These are phyloP conservation scores for Meandrina meandrites DNA, from an alignment of 92 coral and sea anemone genomes.

Conservation along the genomic window DNA sequence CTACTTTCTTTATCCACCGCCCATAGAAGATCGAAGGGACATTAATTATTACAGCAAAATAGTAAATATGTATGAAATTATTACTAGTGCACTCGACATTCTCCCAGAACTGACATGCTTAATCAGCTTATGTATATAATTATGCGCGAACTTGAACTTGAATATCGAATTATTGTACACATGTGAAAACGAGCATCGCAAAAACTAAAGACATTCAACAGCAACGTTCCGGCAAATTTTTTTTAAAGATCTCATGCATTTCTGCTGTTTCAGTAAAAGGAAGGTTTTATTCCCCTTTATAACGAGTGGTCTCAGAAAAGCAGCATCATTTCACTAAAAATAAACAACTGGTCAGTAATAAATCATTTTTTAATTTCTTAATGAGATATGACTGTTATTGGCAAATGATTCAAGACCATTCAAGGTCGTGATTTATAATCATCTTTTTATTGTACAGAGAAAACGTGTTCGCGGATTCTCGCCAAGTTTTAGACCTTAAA, in stretches of 20 bases:
- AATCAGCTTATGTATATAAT: no score
- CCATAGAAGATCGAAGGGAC: not conserved
- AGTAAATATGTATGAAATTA: not conserved
- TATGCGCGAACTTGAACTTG: no score
- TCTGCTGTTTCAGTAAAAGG: not conserved
- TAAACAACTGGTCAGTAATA: not conserved
- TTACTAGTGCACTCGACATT: not conserved
- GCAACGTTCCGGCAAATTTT: not conserved
- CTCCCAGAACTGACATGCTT: not conserved
- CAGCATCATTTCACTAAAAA: not conserved
- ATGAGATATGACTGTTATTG: not conserved
- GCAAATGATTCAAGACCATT: not conserved
- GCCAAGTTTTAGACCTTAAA: not conserved
- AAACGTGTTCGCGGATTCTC: constrained; percentile 17
- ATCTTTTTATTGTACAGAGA: not conserved
- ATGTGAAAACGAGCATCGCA: no score
- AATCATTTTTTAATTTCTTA: not conserved
- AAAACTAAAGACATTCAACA: no score
- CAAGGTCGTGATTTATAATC: not conserved
- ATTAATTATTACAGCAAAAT: not conserved
- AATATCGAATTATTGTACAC: no score
- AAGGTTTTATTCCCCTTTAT: not conserved
- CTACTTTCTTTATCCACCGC: not conserved
- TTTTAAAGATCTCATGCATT: not conserved
- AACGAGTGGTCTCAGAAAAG: not conserved